Percentiles rank a stretch among this genome's conserved stretches.
Evolutionary conservation across 1,140 invertebrate species (phyloP).

Genomic region (Armadillidium nasatum): DNA sequence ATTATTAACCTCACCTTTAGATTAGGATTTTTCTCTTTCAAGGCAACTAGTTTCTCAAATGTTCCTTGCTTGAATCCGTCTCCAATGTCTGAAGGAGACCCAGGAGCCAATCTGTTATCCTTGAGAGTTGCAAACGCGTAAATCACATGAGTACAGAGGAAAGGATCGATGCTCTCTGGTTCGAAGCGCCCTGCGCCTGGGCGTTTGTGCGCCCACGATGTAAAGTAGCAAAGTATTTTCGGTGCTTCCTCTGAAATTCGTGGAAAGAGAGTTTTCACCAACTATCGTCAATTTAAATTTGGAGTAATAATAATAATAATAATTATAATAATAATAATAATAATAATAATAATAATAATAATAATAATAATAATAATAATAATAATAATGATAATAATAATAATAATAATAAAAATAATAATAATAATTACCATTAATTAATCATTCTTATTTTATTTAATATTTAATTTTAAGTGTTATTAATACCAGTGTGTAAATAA

Average conservation of each 20-base stretch:
- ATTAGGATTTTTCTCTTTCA: slow-evolving; percentile 83
- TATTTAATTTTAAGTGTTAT: too few relatives aligned
- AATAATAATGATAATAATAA: too few relatives aligned
- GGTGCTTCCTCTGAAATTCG: slow-evolving; percentile 48
- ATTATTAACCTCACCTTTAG: slow-evolving; percentile 62
- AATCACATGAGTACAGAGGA: slow-evolving; percentile 84
- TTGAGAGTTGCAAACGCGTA: slow-evolving; percentile 72
- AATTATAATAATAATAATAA: neutral
- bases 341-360: too few relatives aligned
- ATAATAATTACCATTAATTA: too few relatives aligned
- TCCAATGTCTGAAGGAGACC: slow-evolving; percentile 63
- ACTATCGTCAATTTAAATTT: neutral
- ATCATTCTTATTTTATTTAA: too few relatives aligned
- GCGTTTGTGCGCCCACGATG: slow-evolving; percentile 87
- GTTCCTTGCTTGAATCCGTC: slow-evolving; percentile 57
- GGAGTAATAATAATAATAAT: neutral
- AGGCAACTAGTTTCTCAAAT: slow-evolving; percentile 72
- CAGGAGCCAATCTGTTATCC: slow-evolving; percentile 69
- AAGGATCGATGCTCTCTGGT: slow-evolving; percentile 78
- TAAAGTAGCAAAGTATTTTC: slow-evolving; percentile 87
- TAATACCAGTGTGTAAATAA: too few relatives aligned
- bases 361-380: too few relatives aligned
- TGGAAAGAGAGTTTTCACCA: neutral
- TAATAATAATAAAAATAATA: too few relatives aligned
- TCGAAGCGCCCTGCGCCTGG: slow-evolving; percentile 77